These are phyloP conservation scores for Leptatherina wallacei DNA, from an alignment of 2,797 vertebrate species.

Conservation along the genomic window DNA sequence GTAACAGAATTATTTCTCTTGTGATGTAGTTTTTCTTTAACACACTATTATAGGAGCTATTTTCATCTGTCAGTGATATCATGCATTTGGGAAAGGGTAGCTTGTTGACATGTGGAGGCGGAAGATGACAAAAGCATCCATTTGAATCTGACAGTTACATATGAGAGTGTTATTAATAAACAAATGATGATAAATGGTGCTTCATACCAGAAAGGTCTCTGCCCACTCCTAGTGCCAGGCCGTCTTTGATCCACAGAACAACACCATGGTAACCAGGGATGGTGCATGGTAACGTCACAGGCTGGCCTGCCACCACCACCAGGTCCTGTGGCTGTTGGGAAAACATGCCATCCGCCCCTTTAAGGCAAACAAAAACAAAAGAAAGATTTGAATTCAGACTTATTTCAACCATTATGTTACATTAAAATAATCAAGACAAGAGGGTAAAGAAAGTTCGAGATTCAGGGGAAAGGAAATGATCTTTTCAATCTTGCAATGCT, in stretches of 20 bases:
- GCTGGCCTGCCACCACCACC: conserved; percentile 94
- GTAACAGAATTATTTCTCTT: conserved; percentile 28
- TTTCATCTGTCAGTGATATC: conserved; percentile 32
- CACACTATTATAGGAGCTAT: conserved; percentile 13
- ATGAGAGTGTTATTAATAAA: conserved; percentile 35
- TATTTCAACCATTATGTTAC: background rate
- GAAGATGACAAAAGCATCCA: conserved; percentile 39
- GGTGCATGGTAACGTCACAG: conserved; percentile 92
- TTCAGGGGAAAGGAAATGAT: conserved; percentile 1
- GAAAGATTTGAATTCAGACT: background rate
- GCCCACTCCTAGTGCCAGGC: conserved; percentile 93
- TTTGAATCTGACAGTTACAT: conserved; percentile 45
- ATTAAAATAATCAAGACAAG: conserved; percentile 4
- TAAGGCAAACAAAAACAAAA: conserved; percentile 7
- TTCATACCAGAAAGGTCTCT: conserved; percentile 93
- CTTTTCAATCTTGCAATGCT: conserved; percentile 23
- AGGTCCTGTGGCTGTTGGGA: conserved; percentile 97
- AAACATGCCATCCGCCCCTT: conserved; percentile 90
- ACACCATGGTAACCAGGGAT: conserved; percentile 95
- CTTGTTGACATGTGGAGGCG: conserved; percentile 29
- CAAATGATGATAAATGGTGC: conserved; percentile 14
- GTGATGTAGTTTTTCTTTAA: conserved; percentile 23
- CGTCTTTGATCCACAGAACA: conserved; percentile 98
- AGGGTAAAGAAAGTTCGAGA: conserved; percentile 1
- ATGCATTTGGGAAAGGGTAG: conserved; percentile 38